phyloP scores from a whole-genome alignment of 1,140 invertebrate species.

The Drosophila persimilis region DNA sequence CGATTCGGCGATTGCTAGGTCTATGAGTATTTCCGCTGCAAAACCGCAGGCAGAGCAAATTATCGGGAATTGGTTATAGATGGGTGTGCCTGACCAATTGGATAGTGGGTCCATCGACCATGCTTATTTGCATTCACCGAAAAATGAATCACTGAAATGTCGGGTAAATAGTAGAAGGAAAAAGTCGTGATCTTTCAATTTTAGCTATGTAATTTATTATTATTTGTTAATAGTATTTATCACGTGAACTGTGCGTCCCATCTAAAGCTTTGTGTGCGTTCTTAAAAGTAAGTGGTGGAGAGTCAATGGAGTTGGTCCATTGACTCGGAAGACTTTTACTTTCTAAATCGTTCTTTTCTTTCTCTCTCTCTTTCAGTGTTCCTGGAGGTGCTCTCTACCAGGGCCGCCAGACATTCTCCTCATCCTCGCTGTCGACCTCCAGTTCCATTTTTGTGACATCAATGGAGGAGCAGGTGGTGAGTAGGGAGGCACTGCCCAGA shows the following conservation, averaged over 20 bases:
- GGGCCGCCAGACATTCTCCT: constrained; percentile 87
- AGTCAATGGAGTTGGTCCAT: constrained; percentile 35
- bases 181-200: constrained; percentile 46
- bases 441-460: constrained; percentile 57
- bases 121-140: neutral
- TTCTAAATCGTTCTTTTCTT: constrained; percentile 19
- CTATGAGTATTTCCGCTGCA: constrained; percentile 38
- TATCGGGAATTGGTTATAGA: neutral
- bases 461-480: constrained; percentile 66
- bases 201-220: constrained; percentile 70
- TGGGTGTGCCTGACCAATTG: constrained; percentile 39
- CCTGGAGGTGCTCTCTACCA: constrained; percentile 84
- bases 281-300: constrained; percentile 45
- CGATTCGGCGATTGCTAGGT: neutral
- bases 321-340: constrained; percentile 67
- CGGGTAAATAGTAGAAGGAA: constrained; percentile 12
- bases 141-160: constrained; percentile 6
- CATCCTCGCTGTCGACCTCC: constrained; percentile 81
- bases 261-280: constrained; percentile 58
- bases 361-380: neutral
- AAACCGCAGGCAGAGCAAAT: constrained; percentile 21
- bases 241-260: constrained; percentile 66
- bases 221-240: constrained; percentile 61
- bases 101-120: neutral
- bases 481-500: constrained; percentile 31